A percentile compares a stretch with the other conserved stretches of the same genome.
Conservation (phyloP, 2,888 invertebrate species). For the Eupeodes luniger region DNA sequence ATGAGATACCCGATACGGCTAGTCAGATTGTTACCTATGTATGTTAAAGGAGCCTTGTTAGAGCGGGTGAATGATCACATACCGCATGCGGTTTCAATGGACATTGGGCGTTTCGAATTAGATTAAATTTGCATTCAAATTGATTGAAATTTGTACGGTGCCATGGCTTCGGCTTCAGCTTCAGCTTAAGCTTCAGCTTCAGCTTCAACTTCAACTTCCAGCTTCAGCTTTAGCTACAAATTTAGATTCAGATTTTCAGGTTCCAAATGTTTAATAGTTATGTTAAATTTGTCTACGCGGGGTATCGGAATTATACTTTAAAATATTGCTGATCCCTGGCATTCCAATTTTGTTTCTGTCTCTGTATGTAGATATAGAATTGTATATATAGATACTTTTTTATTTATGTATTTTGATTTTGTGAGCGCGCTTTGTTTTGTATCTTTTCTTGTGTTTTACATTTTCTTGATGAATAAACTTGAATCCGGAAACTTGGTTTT, state of each 20-base stretch:
- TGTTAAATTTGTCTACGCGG: slow-evolving; percentile 76
- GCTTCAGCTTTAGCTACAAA: slow-evolving; percentile 11
- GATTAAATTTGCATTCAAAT: slow-evolving; percentile 77
- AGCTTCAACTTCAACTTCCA: slow-evolving; percentile 21
- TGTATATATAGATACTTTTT: slow-evolving; percentile 3
- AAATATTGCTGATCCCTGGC: slow-evolving; percentile 76
- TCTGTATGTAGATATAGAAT: not conserved
- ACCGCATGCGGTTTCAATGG: slow-evolving; percentile 75
- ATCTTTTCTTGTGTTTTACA: slow-evolving; percentile 71
- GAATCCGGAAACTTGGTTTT: slow-evolving; percentile 74
- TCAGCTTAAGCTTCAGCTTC: slow-evolving; percentile 46
- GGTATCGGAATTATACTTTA: slow-evolving; percentile 76
- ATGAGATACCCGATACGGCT: slow-evolving; percentile 15
- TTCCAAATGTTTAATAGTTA: slow-evolving; percentile 76
- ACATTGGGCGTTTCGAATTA: slow-evolving; percentile 76
- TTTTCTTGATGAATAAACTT: slow-evolving; percentile 75
- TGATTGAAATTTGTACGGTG: slow-evolving; percentile 76
- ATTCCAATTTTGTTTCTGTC: slow-evolving; percentile 53
- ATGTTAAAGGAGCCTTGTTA: slow-evolving; percentile 54
- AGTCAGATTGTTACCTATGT: not conserved
- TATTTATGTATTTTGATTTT: slow-evolving; percentile 5
- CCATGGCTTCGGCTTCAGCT: slow-evolving; percentile 53
- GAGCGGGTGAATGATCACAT: slow-evolving; percentile 76
- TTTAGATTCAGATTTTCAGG: slow-evolving; percentile 58
- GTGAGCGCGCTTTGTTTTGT: slow-evolving; percentile 65